Evolutionary conservation across 1,140 invertebrate genomes (phyloP).

Genomic region (Bombus huntii): DNA sequence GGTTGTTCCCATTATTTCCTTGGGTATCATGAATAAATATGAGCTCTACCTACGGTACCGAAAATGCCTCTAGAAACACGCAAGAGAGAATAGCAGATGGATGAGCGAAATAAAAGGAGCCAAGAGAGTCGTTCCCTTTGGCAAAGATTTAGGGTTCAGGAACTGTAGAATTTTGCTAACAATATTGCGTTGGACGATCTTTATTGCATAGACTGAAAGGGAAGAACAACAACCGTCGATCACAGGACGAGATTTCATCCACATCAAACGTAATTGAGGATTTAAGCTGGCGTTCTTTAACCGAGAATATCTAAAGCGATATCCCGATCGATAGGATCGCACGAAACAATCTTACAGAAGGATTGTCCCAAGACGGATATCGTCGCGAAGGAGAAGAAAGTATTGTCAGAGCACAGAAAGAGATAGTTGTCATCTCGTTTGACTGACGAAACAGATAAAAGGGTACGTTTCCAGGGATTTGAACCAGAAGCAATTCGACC

Average conservation of each 20-base stretch:
- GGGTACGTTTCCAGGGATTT: constrained; percentile 38
- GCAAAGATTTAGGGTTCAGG: background rate
- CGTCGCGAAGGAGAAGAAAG: background rate
- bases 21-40: constrained; percentile 61
- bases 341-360: constrained; percentile 8
- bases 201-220: background rate
- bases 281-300: constrained; percentile 35
- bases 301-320: constrained; percentile 13
- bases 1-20: constrained; percentile 61
- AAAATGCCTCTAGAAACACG: constrained; percentile 50
- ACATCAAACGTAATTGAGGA: constrained; percentile 52
- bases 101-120: constrained; percentile 16
- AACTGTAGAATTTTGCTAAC: background rate
- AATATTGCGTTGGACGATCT: background rate
- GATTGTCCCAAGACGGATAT: background rate
- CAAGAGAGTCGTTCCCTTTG: constrained; percentile 13
- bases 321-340: constrained; percentile 14
- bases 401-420: constrained; percentile 15
- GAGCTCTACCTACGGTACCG: constrained; percentile 27
- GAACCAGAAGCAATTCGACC: constrained; percentile 57
- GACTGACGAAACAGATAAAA: constrained; percentile 54
- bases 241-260: constrained; percentile 35
- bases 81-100: constrained; percentile 1
- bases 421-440: constrained; percentile 53
- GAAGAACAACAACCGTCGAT: background rate